phyloP scores from a whole-genome alignment of 2,797 vertebrate species.

The Hippoglossus hippoglossus region DNA sequence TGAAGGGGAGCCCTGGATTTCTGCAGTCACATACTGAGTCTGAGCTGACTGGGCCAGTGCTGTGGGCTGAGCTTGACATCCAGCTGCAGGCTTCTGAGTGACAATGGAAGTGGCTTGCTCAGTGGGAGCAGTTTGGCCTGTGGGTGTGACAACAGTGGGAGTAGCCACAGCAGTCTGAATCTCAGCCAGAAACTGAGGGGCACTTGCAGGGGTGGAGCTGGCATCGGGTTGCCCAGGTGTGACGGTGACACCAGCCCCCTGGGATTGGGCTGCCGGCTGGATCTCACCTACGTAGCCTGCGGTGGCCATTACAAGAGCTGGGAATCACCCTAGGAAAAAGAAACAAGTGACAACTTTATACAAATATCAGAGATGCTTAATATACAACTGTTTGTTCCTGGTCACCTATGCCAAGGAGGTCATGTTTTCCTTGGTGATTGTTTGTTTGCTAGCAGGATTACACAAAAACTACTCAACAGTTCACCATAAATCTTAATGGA shows the following conservation, averaged over 20 bases:
- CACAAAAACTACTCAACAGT: too few species aligned
- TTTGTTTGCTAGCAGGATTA: too few species aligned
- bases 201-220: slow-evolving; percentile 67
- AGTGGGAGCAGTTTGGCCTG: slow-evolving; percentile 75
- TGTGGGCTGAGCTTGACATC: slow-evolving; percentile 66
- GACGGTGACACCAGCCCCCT: slow-evolving; percentile 76
- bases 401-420: too few species aligned
- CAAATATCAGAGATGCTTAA: too few species aligned
- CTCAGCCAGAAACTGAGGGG: slow-evolving; percentile 89
- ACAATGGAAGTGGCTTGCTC: slow-evolving; percentile 69
- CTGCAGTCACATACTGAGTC: slow-evolving; percentile 91
- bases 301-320: slow-evolving; percentile 89
- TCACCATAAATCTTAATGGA: too few species aligned
- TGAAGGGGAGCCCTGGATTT: slow-evolving; percentile 86
- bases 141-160: slow-evolving; percentile 70
- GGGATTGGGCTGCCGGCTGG: slow-evolving; percentile 85
- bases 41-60: slow-evolving; percentile 78
- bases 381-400: too few species aligned
- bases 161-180: slow-evolving; percentile 82
- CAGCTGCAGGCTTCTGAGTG: slow-evolving; percentile 71
- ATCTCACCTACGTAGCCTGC: slow-evolving; percentile 92
- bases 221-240: slow-evolving; percentile 75
- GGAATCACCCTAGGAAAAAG: slow-evolving; percentile 62
- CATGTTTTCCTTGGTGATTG: too few species aligned
- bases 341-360: slow-evolving; percentile 14